Evolutionary conservation across 2,888 invertebrate genomes (phyloP).

Genomic region (Mimas tiliae): DNA sequence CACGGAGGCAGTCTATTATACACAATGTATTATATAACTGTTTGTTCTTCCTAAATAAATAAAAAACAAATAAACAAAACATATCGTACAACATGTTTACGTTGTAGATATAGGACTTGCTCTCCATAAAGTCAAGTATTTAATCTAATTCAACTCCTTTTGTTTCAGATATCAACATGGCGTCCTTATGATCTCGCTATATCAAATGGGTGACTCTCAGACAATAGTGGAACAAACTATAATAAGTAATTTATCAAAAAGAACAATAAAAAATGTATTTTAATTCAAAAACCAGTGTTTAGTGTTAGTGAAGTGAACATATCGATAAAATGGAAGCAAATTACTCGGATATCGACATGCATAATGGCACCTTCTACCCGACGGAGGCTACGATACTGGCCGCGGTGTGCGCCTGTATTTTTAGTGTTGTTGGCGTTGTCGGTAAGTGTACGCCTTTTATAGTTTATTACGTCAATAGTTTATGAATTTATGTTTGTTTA

Average conservation of each 20-base stretch:
- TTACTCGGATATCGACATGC: slow-evolving; percentile 57
- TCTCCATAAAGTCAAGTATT: background rate
- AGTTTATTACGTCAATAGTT: slow-evolving; percentile 33
- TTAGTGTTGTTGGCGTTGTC: slow-evolving; percentile 90
- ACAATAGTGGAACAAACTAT: slow-evolving; percentile 26
- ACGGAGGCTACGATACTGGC: slow-evolving; percentile 90
- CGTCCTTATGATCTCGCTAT: slow-evolving; percentile 33
- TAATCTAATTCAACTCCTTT: slow-evolving; percentile 32
- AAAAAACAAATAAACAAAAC: too few species aligned
- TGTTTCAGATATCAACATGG: slow-evolving; percentile 50
- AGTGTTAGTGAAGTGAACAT: slow-evolving; percentile 50
- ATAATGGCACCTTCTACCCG: slow-evolving; percentile 85
- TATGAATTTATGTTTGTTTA: slow-evolving; percentile 51
- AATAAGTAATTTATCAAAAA: slow-evolving; percentile 24
- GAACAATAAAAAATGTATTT: slow-evolving; percentile 35
- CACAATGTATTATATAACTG: too few species aligned
- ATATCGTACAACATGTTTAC: too few species aligned
- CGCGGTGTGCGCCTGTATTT: slow-evolving; percentile 91
- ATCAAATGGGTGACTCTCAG: slow-evolving; percentile 30
- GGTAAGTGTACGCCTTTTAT: slow-evolving; percentile 83
- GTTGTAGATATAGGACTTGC: too few species aligned
- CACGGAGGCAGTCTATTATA: too few species aligned
- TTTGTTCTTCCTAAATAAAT: too few species aligned
- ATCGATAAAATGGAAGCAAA: slow-evolving; percentile 47
- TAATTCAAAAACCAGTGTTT: slow-evolving; percentile 37